phyloP scores from a whole-genome alignment of 2,888 invertebrate species.

The Flexamia atlantica region DNA sequence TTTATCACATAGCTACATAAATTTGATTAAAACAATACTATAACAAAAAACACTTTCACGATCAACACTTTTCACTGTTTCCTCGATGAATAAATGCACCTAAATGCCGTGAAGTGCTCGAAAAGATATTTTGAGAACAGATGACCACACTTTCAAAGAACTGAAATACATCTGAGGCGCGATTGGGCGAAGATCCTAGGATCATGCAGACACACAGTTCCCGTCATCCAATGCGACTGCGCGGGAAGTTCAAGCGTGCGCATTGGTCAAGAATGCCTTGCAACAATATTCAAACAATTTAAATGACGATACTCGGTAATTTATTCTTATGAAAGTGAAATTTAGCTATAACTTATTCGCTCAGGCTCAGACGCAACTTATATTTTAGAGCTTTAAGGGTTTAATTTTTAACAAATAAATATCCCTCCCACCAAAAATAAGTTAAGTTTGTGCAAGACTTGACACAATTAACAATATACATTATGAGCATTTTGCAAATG shows the following conservation, averaged over 20 bases:
- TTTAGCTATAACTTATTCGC: too few relatives aligned
- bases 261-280: not conserved
- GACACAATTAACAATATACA: too few relatives aligned
- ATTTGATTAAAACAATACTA: not conserved
- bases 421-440: too few relatives aligned
- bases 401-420: too few relatives aligned
- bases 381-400: too few relatives aligned
- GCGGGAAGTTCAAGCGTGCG: slow-evolving; percentile 56
- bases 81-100: not conserved
- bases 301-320: too few relatives aligned
- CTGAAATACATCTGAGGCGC: slow-evolving; percentile 65
- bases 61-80: slow-evolving; percentile 1
- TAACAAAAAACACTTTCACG: not conserved
- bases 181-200: slow-evolving; percentile 60
- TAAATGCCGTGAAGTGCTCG: not conserved
- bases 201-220: slow-evolving; percentile 23
- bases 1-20: not conserved
- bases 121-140: slow-evolving; percentile 73
- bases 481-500: too few relatives aligned
- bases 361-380: too few relatives aligned
- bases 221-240: slow-evolving; percentile 56
- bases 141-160: slow-evolving; percentile 74
- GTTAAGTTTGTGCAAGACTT: too few relatives aligned
- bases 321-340: too few relatives aligned
- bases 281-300: too few relatives aligned